Base-by-base conservation (phyloP, 2,888 invertebrate species). In the Eristalis tenax region DNA sequence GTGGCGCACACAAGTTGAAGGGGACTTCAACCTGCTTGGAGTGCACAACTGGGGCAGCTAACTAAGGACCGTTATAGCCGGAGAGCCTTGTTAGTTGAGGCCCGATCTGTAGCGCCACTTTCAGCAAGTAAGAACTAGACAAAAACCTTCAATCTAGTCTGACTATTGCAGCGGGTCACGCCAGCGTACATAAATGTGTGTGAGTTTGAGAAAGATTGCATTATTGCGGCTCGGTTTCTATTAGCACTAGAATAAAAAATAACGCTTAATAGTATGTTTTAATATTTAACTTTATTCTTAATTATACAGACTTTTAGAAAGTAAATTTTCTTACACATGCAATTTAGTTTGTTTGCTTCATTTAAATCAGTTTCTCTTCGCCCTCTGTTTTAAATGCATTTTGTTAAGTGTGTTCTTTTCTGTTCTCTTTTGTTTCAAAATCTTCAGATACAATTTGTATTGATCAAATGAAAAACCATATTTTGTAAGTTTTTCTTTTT, bases 221-320 rank as follows among this genome's bases (percentile, higher is more conserved):
- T n/a, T n/a, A n/a, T n/a, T n/a, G n/a, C n/a, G n/a, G n/a, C n/a
- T n/a, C n/a, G n/a, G n/a, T n/a, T n/a, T 32, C 32, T 32, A 4
- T 32, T 32, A 4, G 32, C 32, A 1, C 3, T 4, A 57, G 10
- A 23, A 8, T 6, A 13, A 57, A 57, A 57, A 26, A 59, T 6
- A 18, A 18, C n/a, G 8, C 59, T 10, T 8, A 6, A 26, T 59
- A 0, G 23, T 59, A 26, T 74, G n/a, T 70, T 65, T 84, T 66
- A 75, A 70, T 80, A 88, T 83, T 83, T 82, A 83, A 81, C 77
- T 83, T 80, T 71, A 80, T 81, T 83, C 75, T 89, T 84, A 88
- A 76, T 83, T 73, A 65, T 80, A 85, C 80, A 88, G 83, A 83
- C 83, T 88, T 88, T 88, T 87, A 83, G 83, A 87, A 79, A 87